These are phyloP conservation scores for Polydesmus complanatus DNA, from an alignment of 2,888 invertebrate species.

Conservation along the genomic window DNA sequence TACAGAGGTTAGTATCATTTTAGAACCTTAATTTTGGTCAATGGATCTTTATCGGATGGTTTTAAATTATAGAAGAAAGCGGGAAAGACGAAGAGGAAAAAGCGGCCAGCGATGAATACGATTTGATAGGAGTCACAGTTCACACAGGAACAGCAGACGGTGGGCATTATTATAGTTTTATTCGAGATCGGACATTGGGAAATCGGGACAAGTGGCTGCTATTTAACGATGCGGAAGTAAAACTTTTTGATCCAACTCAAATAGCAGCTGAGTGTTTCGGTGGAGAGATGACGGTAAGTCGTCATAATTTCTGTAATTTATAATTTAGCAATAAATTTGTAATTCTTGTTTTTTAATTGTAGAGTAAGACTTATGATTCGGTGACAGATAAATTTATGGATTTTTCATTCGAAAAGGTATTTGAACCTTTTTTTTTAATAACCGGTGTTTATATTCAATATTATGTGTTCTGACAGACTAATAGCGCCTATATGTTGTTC, in stretches of 20 bases:
- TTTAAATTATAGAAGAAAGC: not conserved
- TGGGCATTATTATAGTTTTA: conserved; percentile 89
- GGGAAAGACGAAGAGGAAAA: conserved; percentile 19
- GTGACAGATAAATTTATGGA: conserved; percentile 95
- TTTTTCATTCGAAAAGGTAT: conserved; percentile 79
- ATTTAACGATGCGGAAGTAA: conserved; percentile 86
- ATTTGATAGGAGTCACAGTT: conserved; percentile 84
- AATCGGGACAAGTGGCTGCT: conserved; percentile 79
- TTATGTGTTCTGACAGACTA: conserved; percentile 42
- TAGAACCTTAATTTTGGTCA: not conserved
- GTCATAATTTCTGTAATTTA: not conserved
- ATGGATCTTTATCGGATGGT: conserved; percentile 7
- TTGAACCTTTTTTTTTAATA: conserved; percentile 7
- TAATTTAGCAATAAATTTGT: not conserved
- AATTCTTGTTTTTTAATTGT: conserved; percentile 25
- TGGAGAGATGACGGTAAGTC: conserved; percentile 80
- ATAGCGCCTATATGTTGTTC: conserved; percentile 94
- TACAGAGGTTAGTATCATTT: conserved; percentile 46
- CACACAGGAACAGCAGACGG: conserved; percentile 97
- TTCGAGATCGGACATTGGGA: conserved; percentile 60
- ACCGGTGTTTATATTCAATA: not conserved
- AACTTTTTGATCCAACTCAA: conserved; percentile 87
- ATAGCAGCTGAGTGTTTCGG: conserved; percentile 93
- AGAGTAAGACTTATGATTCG: conserved; percentile 92
- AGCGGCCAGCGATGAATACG: conserved; percentile 38